Evolutionary conservation across 2,113 vertebrate species (phyloP).

Genomic region (Argyrosomus japonicus): DNA sequence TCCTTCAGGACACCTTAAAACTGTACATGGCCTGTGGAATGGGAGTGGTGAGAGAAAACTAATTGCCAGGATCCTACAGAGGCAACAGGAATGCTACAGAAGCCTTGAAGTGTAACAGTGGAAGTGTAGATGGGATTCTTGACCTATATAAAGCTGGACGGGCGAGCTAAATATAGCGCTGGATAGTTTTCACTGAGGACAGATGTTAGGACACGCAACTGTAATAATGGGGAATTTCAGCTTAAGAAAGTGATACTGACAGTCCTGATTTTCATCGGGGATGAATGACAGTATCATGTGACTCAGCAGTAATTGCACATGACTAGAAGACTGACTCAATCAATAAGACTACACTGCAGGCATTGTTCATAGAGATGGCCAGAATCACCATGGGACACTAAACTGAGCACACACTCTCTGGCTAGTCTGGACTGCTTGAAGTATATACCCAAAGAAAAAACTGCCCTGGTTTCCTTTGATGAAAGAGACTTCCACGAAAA

Average conservation of each 20-base stretch:
- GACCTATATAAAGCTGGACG: conserved; percentile 80
- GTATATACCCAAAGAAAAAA: conserved; percentile 48
- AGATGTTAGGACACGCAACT: conserved; percentile 74
- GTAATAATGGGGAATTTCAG: conserved; percentile 53
- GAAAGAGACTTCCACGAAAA: conserved; percentile 40
- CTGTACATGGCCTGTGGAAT: neutral
- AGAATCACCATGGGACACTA: conserved; percentile 44
- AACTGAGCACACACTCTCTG: conserved; percentile 31
- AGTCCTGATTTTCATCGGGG: conserved; percentile 18
- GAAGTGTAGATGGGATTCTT: conserved; percentile 70
- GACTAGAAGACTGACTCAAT: conserved; percentile 45
- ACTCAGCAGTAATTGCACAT: conserved; percentile 47
- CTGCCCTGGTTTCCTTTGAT: conserved; percentile 59
- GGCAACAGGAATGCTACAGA: conserved; percentile 26
- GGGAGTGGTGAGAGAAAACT: conserved; percentile 38
- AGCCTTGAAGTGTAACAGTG: conserved; percentile 39
- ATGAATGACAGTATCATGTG: conserved; percentile 50
- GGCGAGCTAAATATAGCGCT: conserved; percentile 77
- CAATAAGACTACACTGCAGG: conserved; percentile 49
- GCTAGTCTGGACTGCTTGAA: conserved; percentile 38
- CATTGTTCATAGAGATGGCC: conserved; percentile 55
- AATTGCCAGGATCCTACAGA: conserved; percentile 30
- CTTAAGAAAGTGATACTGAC: conserved; percentile 25
- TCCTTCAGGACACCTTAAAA: conserved; percentile 21
- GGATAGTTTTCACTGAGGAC: conserved; percentile 71